Conservation (phyloP, 2,888 invertebrate genomes). For the Podabrus alpinus region DNA sequence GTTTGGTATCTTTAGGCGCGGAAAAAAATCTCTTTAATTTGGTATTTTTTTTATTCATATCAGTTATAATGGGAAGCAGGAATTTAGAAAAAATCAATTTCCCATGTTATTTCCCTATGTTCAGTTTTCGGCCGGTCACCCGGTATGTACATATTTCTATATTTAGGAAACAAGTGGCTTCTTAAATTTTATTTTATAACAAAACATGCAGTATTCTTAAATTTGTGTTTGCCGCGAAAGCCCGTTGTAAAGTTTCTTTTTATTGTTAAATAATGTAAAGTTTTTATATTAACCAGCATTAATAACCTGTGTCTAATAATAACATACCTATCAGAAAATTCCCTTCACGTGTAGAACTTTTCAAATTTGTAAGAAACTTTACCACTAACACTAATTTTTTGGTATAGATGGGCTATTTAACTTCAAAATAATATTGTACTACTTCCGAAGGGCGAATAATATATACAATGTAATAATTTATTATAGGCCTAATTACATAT, state of each 20-base stretch:
- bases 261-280: neutral
- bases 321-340: constrained; percentile 7
- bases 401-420: constrained; percentile 10
- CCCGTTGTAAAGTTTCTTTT: neutral
- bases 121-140: no score
- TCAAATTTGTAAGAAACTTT: constrained; percentile 28
- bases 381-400: constrained; percentile 16
- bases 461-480: no score
- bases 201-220: neutral
- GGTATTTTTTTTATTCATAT: no score
- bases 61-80: no score
- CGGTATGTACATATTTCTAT: no score
- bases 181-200: neutral
- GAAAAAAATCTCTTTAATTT: no score
- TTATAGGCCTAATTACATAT: no score
- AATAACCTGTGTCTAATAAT: neutral
- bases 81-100: no score
- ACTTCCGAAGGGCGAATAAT: constrained; percentile 3
- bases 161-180: neutral
- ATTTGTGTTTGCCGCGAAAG: neutral
- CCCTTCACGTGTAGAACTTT: constrained; percentile 23
- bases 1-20: no score
- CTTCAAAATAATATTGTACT: constrained; percentile 15
- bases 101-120: no score
- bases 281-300: neutral